Percentiles rank a stretch among this genome's conserved stretches.
Conservation (phyloP, 2,888 invertebrate species). For the Endomychus coccineus region DNA sequence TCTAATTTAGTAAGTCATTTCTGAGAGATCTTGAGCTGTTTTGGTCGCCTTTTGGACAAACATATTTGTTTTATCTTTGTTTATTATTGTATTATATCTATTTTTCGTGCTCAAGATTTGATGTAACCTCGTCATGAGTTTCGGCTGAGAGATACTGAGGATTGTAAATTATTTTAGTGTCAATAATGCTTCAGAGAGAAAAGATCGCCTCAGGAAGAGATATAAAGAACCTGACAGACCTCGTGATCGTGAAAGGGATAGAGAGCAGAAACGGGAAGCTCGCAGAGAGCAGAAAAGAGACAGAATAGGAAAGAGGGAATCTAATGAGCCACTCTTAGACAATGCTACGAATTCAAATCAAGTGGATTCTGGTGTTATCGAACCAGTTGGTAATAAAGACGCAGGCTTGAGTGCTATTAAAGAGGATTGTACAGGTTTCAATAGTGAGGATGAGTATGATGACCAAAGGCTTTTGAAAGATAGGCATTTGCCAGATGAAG, state of each 20-base stretch:
- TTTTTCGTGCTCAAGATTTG: background rate
- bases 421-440: constrained; percentile 42
- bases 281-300: constrained; percentile 34
- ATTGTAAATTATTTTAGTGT: constrained; percentile 19
- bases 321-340: constrained; percentile 33
- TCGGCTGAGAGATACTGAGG: too few species aligned
- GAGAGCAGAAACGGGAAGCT: constrained; percentile 37
- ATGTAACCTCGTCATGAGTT: background rate
- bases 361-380: constrained; percentile 28
- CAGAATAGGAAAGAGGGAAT: constrained; percentile 34
- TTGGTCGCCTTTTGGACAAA: background rate
- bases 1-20: background rate
- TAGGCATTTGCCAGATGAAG: constrained; percentile 38
- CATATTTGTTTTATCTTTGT: background rate
- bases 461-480: constrained; percentile 29
- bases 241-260: constrained; percentile 34
- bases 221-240: constrained; percentile 37
- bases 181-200: constrained; percentile 32
- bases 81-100: background rate
- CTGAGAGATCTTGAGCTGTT: background rate
- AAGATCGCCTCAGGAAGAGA: constrained; percentile 37
- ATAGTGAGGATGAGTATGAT: constrained; percentile 44
- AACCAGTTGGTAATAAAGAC: constrained; percentile 32
- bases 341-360: constrained; percentile 24
- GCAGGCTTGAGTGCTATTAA: constrained; percentile 30